Conservation (phyloP, 2,113 vertebrate genomes). For the Chaetops frenatus region DNA sequence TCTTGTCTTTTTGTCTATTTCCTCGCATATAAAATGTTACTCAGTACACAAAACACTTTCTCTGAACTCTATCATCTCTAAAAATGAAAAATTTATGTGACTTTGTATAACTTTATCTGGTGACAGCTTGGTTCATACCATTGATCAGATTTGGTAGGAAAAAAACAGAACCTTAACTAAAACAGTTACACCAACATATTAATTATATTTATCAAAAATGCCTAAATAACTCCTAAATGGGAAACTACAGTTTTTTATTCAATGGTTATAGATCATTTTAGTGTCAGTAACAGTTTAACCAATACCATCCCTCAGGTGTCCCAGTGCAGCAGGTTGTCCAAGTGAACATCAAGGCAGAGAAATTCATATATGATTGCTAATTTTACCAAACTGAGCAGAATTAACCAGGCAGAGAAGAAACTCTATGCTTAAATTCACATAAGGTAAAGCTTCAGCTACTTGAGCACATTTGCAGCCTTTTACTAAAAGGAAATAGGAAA, state of each 20-base stretch:
- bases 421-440: background rate
- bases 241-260: background rate
- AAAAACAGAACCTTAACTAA: background rate
- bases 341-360: background rate
- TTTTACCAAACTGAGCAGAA: background rate
- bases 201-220: background rate
- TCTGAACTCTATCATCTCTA: slow-evolving; percentile 11
- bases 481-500: background rate
- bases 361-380: background rate
- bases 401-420: background rate
- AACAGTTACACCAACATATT: background rate
- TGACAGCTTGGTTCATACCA: background rate
- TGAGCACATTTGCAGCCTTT: background rate
- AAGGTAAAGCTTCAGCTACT: background rate
- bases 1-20: slow-evolving; percentile 41
- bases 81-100: slow-evolving; percentile 25
- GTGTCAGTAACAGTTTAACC: background rate
- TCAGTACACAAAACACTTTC: slow-evolving; percentile 30
- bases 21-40: background rate
- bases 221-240: background rate
- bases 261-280: background rate
- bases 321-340: background rate
- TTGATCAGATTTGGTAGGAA: background rate
- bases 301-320: background rate
- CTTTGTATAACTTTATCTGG: background rate